phyloP scores from a whole-genome alignment of 2,113 vertebrate species.

The Tichodroma muraria region DNA sequence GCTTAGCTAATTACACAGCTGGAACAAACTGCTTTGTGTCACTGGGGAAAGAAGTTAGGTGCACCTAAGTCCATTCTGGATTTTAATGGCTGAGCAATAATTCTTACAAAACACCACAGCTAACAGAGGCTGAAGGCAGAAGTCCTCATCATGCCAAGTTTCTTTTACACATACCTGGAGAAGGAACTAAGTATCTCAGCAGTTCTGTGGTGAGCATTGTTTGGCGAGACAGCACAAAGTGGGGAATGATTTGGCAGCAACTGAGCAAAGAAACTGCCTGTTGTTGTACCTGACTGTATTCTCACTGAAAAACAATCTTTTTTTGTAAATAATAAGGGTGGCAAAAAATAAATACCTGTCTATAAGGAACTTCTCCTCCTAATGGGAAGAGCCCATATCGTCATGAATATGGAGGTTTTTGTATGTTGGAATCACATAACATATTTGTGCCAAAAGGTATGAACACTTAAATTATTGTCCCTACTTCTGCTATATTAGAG shows the following conservation, averaged over 20 bases:
- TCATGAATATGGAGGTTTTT: fast-evolving
- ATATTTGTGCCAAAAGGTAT: background rate
- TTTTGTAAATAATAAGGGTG: background rate
- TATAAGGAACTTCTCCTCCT: background rate
- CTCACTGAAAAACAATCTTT: background rate
- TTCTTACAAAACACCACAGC: background rate
- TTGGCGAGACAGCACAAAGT: background rate
- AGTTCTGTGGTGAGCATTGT: fast-evolving
- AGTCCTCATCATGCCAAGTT: background rate
- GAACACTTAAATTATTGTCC: background rate
- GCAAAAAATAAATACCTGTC: background rate
- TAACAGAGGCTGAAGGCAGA: background rate
- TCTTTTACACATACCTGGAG: background rate
- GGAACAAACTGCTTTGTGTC: background rate
- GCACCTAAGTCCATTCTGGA: background rate
- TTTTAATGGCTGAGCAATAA: background rate
- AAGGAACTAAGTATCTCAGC: background rate
- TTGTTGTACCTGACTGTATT: background rate
- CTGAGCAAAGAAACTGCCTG: background rate
- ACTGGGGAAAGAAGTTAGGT: background rate
- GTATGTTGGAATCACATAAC: background rate
- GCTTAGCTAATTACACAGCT: constrained; percentile 1
- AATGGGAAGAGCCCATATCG: background rate
- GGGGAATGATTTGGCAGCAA: background rate
- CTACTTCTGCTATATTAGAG: background rate